Conservation (phyloP, 2,888 invertebrate species). For the Allolobophora icterica region DNA sequence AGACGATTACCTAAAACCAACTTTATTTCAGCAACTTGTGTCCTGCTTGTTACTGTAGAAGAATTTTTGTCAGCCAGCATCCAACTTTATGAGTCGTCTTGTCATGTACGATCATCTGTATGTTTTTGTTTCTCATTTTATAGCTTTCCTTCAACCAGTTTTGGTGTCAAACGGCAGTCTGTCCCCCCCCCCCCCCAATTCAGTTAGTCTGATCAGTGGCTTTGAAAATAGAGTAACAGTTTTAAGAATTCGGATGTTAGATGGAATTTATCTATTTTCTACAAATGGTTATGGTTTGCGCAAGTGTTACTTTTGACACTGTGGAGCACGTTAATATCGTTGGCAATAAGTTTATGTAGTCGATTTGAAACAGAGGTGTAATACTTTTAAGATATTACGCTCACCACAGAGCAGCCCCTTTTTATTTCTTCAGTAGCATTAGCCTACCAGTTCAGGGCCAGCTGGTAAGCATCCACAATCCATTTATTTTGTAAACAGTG, state of each 20-base stretch:
- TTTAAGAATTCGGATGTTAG: neutral
- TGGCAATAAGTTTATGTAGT: neutral
- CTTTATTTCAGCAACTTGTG: neutral
- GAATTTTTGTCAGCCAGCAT: neutral
- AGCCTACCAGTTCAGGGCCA: too few species aligned
- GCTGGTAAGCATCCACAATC: neutral
- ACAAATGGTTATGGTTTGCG: neutral
- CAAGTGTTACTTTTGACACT: neutral
- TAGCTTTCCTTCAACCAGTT: neutral
- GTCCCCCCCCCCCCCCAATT: neutral
- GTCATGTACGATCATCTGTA: neutral
- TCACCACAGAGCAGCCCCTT: neutral
- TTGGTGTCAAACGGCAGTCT: neutral
- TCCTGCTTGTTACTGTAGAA: neutral
- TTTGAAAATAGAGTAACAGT: neutral
- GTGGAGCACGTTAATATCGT: neutral
- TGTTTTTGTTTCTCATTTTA: neutral
- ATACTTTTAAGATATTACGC: too few species aligned
- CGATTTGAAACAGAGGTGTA: neutral
- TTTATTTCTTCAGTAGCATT: neutral
- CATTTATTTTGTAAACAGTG: conserved; percentile 13
- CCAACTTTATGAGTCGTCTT: neutral
- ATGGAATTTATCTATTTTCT: neutral
- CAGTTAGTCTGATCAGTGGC: neutral
- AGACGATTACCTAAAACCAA: neutral